phyloP scores from a whole-genome alignment of 2,797 vertebrate species.

The Mus spretus region DNA sequence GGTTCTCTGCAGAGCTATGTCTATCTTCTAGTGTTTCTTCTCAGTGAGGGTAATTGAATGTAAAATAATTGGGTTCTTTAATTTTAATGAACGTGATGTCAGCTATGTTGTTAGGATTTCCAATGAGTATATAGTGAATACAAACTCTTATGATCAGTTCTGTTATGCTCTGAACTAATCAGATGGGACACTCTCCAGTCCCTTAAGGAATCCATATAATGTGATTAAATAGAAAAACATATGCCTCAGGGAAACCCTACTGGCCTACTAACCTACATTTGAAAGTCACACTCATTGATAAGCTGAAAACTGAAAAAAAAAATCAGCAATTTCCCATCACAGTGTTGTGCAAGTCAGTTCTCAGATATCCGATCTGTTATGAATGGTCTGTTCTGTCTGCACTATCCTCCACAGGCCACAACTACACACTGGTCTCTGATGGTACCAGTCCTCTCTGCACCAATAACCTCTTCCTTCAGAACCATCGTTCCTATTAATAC shows the following conservation, averaged over 20 bases:
- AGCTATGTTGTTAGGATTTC: slow-evolving; percentile 41
- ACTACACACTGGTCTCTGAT: neutral
- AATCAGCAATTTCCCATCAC: neutral
- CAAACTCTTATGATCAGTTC: slow-evolving; percentile 60
- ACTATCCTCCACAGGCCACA: neutral
- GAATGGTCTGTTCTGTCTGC: neutral
- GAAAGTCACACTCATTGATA: slow-evolving; percentile 77
- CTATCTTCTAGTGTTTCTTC: slow-evolving; percentile 39
- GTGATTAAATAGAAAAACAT: slow-evolving; percentile 80
- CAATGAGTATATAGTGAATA: slow-evolving; percentile 49
- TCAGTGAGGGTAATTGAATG: slow-evolving; percentile 25
- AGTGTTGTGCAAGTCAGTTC: slow-evolving; percentile 28
- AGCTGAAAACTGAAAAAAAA: slow-evolving; percentile 40
- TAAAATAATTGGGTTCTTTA: slow-evolving; percentile 70
- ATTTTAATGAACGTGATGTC: slow-evolving; percentile 69
- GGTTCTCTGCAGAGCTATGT: neutral
- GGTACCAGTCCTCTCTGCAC: neutral
- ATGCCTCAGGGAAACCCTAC: slow-evolving; percentile 60
- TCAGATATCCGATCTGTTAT: neutral
- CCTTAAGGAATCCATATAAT: slow-evolving; percentile 74
- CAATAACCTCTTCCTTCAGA: slow-evolving; percentile 33
- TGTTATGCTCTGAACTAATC: slow-evolving; percentile 61
- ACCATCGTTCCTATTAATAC: slow-evolving; percentile 63
- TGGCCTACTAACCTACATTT: slow-evolving; percentile 83
- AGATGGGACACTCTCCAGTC: slow-evolving; percentile 56